Evolutionary conservation across 2,113 vertebrate genomes (phyloP).

Genomic region (Lophius piscatorius): DNA sequence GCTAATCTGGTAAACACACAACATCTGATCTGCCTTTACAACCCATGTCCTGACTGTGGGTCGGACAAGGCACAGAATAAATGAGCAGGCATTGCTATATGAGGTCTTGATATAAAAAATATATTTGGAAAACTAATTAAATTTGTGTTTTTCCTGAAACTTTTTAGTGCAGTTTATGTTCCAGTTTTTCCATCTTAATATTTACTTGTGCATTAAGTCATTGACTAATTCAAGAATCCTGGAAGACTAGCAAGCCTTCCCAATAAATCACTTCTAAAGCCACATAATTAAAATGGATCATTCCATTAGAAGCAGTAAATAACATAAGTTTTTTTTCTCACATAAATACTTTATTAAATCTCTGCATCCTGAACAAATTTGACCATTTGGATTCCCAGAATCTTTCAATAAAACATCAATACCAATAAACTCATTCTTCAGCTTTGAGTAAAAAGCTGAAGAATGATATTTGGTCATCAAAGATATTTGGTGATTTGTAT

Average conservation of each 20-base stretch:
- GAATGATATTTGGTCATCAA: not conserved
- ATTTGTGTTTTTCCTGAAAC: too few relatives aligned
- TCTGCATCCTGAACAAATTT: not conserved
- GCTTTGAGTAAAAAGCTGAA: conserved; percentile 3
- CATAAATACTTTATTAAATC: not conserved
- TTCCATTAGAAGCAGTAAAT: not conserved
- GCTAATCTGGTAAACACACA: conserved; percentile 19
- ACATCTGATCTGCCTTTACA: conserved; percentile 21
- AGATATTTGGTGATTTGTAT: too few relatives aligned
- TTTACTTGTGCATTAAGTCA: too few relatives aligned
- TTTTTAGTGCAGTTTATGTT: too few relatives aligned
- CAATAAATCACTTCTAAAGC: not conserved
- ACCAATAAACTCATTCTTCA: conserved; percentile 11
- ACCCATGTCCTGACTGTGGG: conserved; percentile 6
- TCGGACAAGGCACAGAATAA: conserved; percentile 8
- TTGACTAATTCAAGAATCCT: too few relatives aligned
- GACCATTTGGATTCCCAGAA: not conserved
- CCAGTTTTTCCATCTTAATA: too few relatives aligned
- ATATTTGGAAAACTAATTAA: not conserved
- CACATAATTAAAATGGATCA: not conserved
- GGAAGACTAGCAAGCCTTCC: not conserved
- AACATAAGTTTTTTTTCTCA: not conserved
- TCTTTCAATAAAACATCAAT: conserved; percentile 3
- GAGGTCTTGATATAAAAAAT: not conserved
- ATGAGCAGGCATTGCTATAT: not conserved